Conservation (phyloP, 2,888 invertebrate genomes). For the Colostygia pectinataria region DNA sequence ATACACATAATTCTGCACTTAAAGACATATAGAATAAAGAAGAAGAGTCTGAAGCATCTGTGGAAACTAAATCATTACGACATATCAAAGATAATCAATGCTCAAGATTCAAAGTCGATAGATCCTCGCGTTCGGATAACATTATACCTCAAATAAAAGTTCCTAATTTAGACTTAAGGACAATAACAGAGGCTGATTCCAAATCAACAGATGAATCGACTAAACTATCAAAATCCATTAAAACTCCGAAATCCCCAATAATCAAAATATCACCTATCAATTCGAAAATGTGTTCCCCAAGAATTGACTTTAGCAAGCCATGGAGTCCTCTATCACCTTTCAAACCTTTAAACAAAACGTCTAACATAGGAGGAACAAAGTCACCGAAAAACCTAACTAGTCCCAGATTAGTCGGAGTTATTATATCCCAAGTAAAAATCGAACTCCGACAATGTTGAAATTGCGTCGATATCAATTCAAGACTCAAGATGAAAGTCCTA, state of each 20-base stretch:
- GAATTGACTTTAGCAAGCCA: conserved; percentile 58
- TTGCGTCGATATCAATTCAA: conserved; percentile 77
- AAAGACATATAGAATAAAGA: conserved; percentile 44
- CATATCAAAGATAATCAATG: conserved; percentile 49
- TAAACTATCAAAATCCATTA: conserved; percentile 46
- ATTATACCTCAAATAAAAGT: conserved; percentile 68
- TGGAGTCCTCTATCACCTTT: conserved; percentile 70
- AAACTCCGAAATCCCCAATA: conserved; percentile 51
- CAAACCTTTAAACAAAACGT: conserved; percentile 60
- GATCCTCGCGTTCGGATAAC: conserved; percentile 48
- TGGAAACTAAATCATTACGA: conserved; percentile 19
- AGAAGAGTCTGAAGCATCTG: conserved; percentile 15
- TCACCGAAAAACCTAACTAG: conserved; percentile 63
- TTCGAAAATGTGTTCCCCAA: conserved; percentile 28
- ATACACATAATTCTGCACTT: conserved; percentile 47
- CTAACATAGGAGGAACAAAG: conserved; percentile 62
- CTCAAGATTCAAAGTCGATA: conserved; percentile 56
- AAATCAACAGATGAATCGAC: conserved; percentile 47
- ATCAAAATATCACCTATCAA: conserved; percentile 61
- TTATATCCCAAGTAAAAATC: conserved; percentile 75
- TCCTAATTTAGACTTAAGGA: conserved; percentile 66
- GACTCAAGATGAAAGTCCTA: conserved; percentile 60
- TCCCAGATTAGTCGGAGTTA: conserved; percentile 72
- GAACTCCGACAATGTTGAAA: conserved; percentile 70
- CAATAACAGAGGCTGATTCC: conserved; percentile 59